A percentile compares a stretch with the other conserved stretches of the same genome.
Conservation (phyloP, 1,140 invertebrate genomes). For the Drosophila sucinea region DNA sequence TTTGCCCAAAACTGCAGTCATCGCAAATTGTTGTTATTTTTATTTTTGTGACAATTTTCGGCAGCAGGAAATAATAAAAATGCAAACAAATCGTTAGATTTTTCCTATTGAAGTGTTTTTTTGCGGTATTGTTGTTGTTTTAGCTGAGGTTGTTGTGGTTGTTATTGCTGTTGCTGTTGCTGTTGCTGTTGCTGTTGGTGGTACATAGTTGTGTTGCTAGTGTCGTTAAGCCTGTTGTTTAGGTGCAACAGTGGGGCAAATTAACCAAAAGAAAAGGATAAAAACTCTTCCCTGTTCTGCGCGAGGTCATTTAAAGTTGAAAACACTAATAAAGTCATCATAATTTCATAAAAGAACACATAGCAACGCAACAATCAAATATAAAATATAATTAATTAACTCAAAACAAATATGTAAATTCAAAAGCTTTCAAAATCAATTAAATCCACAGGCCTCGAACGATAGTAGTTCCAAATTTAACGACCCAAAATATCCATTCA, state of each 20-base stretch:
- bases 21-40: constrained; percentile 64
- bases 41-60: constrained; percentile 77
- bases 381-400: constrained; percentile 46
- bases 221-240: constrained; percentile 46
- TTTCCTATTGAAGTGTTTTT: constrained; percentile 69
- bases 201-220: constrained; percentile 45
- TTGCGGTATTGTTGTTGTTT: constrained; percentile 34
- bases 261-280: neutral
- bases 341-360: constrained; percentile 9
- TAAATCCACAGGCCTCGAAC: constrained; percentile 48
- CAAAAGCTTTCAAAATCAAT: constrained; percentile 70
- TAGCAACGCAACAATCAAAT: neutral
- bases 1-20: constrained; percentile 41
- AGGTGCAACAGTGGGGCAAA: constrained; percentile 47
- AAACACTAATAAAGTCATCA: constrained; percentile 3
- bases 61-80: constrained; percentile 78
- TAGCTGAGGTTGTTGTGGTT: constrained; percentile 24
- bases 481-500: constrained; percentile 52
- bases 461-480: constrained; percentile 25
- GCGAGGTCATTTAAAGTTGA: neutral
- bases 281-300: too few relatives aligned
- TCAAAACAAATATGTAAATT: constrained; percentile 37
- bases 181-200: constrained; percentile 42
- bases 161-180: constrained; percentile 26
- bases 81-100: constrained; percentile 80